phyloP scores from a whole-genome alignment of 2,888 invertebrate genomes.

The Hypolimnas misippus region DNA sequence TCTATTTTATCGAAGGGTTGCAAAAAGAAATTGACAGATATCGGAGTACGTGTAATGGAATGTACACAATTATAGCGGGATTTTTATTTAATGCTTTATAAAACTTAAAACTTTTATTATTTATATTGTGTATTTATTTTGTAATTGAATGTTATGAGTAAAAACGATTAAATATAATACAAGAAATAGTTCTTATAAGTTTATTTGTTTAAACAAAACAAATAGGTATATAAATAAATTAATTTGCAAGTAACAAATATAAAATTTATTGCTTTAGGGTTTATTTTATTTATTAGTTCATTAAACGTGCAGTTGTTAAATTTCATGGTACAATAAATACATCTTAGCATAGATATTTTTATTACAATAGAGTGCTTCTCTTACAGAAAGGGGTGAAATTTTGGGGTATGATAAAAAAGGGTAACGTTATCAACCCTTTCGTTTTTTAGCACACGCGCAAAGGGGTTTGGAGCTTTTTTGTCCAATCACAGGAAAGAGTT shows the following conservation, averaged over 20 bases:
- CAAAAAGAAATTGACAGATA: neutral
- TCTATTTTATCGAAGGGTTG: neutral
- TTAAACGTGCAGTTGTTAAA: neutral
- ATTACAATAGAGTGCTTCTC: slow-evolving; percentile 4
- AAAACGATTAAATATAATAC: neutral
- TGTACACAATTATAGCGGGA: neutral
- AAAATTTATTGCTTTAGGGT: neutral
- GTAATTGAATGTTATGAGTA: neutral
- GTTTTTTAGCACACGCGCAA: slow-evolving; percentile 82
- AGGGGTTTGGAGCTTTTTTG: slow-evolving; percentile 67
- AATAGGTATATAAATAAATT: neutral
- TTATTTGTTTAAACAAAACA: neutral
- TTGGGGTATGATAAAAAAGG: slow-evolving; percentile 68
- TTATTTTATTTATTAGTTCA: neutral
- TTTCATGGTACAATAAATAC: neutral
- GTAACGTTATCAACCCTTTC: slow-evolving; percentile 78
- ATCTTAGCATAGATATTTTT: neutral
- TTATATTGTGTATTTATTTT: neutral
- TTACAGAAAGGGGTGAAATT: slow-evolving; percentile 56
- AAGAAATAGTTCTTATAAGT: neutral
- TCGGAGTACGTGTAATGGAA: neutral
- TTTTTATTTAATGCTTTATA: neutral
- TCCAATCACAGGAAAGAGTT: slow-evolving; percentile 73
- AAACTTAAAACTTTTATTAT: neutral
- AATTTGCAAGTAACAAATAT: neutral